phyloP scores from a whole-genome alignment of 2,797 vertebrate genomes.

The Scleropages formosus region DNA sequence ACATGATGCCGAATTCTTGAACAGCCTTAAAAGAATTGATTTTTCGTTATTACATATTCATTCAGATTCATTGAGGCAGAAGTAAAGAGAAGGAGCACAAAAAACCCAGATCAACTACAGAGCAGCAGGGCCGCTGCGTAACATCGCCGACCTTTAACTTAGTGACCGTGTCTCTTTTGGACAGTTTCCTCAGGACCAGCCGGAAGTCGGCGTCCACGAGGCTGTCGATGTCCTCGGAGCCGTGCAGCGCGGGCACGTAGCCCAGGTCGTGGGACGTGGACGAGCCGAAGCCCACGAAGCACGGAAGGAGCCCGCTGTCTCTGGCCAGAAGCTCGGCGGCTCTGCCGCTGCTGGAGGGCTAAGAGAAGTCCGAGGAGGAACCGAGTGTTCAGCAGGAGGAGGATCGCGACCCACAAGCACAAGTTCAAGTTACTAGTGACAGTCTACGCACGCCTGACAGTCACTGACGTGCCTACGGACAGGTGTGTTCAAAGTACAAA shows the following conservation, averaged over 20 bases:
- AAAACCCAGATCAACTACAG: too few relatives aligned
- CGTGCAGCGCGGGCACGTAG: conserved; percentile 91
- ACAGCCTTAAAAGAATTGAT: conserved; percentile 75
- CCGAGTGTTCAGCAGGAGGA: conserved; percentile 27
- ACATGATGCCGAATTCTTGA: conserved; percentile 95
- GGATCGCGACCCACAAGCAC: not conserved
- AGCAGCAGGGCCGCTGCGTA: too few relatives aligned
- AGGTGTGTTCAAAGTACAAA: too few relatives aligned
- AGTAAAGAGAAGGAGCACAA: too few relatives aligned
- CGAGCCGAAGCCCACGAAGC: conserved; percentile 88
- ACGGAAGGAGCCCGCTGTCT: conserved; percentile 87
- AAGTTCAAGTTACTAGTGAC: too few relatives aligned
- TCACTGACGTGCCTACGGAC: too few relatives aligned
- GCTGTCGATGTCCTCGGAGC: conserved; percentile 91
- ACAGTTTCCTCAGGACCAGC: conserved; percentile 90
- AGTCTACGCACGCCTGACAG: too few relatives aligned
- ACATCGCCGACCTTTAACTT: conserved; percentile 80
- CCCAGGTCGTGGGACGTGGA: conserved; percentile 77
- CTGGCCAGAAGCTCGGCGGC: conserved; percentile 89
- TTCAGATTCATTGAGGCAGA: not conserved
- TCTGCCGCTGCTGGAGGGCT: conserved; percentile 94
- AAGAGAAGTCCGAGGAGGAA: not conserved
- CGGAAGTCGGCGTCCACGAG: conserved; percentile 95
- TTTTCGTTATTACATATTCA: not conserved
- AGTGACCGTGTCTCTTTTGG: conserved; percentile 89